Evolutionary conservation across 2,113 vertebrate species (phyloP), one percentile per base, ranked within the genome.

Genomic region (Origma solitaria): DNA sequence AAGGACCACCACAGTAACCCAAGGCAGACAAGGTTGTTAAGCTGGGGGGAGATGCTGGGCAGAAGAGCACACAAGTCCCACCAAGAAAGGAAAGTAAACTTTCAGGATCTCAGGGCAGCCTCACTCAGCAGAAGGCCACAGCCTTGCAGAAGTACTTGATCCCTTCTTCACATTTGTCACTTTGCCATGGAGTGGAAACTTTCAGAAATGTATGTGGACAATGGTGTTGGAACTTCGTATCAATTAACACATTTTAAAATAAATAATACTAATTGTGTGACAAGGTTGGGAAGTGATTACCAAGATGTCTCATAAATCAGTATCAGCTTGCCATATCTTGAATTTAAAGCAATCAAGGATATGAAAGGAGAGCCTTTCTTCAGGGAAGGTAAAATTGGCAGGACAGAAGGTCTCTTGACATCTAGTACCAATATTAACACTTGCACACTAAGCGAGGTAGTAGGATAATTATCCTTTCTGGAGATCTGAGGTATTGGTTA

Each of bases 141-240:
- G 53, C 53, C 49, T 54, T n/a, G 30, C 47, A 47, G 14, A 42
- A n/a, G 44, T 31, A 38, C 33, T 35, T 3, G 0, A 37, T 53
- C 11, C 33, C 5, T 70, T 61, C 17, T 58, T 62, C 68, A 18
- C 6, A 44, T 47, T 37, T 4, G 0, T 56, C 66, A 28, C 31
- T 85, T 58, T 31, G 13, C 0, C 0, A 37, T 4, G 7, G 23
- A 62, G 56, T 2, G 2, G 31, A 73, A 35, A 31, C 10, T 31
- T 33, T 44, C 71, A 15, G 28, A 75, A 79, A 68, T 18, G 0
- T 30, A 37, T 3, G 8, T 7, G 50, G 42, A 31, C 0, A 2
- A 9, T 8, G 5, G 16, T 10, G 10, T 10, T 61, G 47, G 33
- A n/a, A 57, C 35, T 50, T 81, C 9, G 15, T 16, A 56, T 42